A percentile compares a stretch with the other conserved stretches of the same genome.
Conservation (phyloP, 2,888 invertebrate species). For the Belgica antarctica region DNA sequence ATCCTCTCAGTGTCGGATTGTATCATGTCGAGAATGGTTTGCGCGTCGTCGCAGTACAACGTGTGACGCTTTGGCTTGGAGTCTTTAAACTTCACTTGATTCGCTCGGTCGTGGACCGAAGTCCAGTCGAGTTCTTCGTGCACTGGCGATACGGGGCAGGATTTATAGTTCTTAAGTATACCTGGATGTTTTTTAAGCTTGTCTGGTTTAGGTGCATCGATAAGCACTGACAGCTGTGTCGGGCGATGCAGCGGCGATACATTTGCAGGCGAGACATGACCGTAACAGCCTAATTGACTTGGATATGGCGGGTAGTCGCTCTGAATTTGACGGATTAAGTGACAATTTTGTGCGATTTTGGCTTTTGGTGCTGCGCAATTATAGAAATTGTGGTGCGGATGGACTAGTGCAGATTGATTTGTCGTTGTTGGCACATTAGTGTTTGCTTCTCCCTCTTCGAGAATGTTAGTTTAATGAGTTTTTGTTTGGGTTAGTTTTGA, state of each 20-base stretch:
- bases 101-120: conserved; percentile 48
- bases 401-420: conserved; percentile 40
- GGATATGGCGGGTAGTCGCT: conserved; percentile 56
- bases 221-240: conserved; percentile 5
- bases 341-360: conserved; percentile 54
- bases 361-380: conserved; percentile 55
- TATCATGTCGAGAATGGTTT: conserved; percentile 62
- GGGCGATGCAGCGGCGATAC: conserved; percentile 23
- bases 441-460: conserved; percentile 48
- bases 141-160: conserved; percentile 78
- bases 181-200: conserved; percentile 52
- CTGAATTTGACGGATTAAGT: conserved; percentile 55
- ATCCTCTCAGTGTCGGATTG: conserved; percentile 65
- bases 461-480: not conserved
- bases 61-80: conserved; percentile 52
- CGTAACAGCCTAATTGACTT: conserved; percentile 52
- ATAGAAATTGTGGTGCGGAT: conserved; percentile 46
- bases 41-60: conserved; percentile 57
- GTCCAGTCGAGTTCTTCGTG: conserved; percentile 72
- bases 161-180: conserved; percentile 68
- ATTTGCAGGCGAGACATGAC: conserved; percentile 6
- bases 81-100: conserved; percentile 47
- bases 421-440: conserved; percentile 51
- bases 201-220: conserved; percentile 40
- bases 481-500: not conserved